phyloP scores from a whole-genome alignment of 2,888 invertebrate genomes.

The Anaspis maculata region DNA sequence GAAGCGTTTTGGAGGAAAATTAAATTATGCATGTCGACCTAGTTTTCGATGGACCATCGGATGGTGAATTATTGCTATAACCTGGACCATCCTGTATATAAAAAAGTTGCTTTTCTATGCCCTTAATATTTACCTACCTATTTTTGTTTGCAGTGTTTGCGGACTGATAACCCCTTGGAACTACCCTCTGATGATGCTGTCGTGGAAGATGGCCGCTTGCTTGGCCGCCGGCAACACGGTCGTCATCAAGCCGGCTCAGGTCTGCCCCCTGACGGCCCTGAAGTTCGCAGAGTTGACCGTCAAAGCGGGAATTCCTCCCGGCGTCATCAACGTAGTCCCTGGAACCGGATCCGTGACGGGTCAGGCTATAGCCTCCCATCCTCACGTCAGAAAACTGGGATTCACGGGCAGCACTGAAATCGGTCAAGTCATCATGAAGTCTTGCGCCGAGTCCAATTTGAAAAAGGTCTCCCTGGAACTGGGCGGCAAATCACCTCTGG shows the following conservation, averaged over 20 bases:
- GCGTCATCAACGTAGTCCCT: conserved; percentile 88
- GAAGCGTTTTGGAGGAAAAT: too few species aligned
- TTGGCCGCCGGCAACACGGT: conserved; percentile 95
- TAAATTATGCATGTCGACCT: too few species aligned
- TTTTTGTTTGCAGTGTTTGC: conserved; percentile 67
- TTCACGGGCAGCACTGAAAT: conserved; percentile 95
- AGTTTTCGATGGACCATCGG: too few species aligned
- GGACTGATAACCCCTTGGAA: conserved; percentile 95
- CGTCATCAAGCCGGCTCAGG: conserved; percentile 89
- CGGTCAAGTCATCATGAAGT: conserved; percentile 87
- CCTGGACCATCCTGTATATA: too few species aligned
- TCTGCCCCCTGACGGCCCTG: conserved; percentile 85
- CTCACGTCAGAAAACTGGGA: conserved; percentile 80
- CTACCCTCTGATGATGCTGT: conserved; percentile 97
- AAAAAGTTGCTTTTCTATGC: too few species aligned
- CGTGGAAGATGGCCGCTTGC: conserved; percentile 98
- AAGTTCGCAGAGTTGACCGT: conserved; percentile 90
- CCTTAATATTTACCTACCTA: too few species aligned
- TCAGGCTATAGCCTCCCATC: conserved; percentile 81
- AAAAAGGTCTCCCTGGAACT: conserved; percentile 93
- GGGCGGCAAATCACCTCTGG: conserved; percentile 92
- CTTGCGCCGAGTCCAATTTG: conserved; percentile 81
- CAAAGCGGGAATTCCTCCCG: conserved; percentile 87
- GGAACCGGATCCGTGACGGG: conserved; percentile 76
- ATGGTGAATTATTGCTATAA: too few species aligned